Evolutionary conservation across 2,888 invertebrate genomes (phyloP).

Genomic region (Catocala sponsa): DNA sequence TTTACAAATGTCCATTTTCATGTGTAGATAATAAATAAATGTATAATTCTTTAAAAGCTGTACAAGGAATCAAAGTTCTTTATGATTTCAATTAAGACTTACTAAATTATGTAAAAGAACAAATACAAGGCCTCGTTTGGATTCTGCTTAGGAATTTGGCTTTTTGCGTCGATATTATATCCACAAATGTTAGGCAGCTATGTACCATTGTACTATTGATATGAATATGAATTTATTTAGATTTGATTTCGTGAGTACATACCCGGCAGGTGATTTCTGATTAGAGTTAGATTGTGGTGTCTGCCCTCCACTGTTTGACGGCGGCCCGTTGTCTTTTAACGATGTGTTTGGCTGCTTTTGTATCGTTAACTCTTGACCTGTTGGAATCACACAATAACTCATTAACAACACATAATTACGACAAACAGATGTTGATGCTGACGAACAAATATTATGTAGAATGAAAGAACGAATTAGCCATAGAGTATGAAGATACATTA

Average conservation of each 20-base stretch:
- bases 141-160: too few relatives aligned
- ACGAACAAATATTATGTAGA: constrained; percentile 51
- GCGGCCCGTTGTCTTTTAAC: constrained; percentile 91
- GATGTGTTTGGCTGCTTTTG: constrained; percentile 98
- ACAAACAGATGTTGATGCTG: constrained; percentile 26
- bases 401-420: constrained; percentile 14
- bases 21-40: too few relatives aligned
- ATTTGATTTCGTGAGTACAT: constrained; percentile 69
- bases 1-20: too few relatives aligned
- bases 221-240: background rate
- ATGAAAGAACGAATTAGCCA: constrained; percentile 84
- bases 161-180: too few relatives aligned
- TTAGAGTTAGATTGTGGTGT: constrained; percentile 85
- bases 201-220: too few relatives aligned
- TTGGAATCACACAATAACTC: constrained; percentile 40
- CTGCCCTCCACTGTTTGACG: constrained; percentile 82
- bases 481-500: constrained; percentile 82
- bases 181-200: too few relatives aligned
- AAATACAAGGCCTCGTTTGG: too few relatives aligned
- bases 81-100: too few relatives aligned
- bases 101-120: too few relatives aligned
- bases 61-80: too few relatives aligned
- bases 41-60: too few relatives aligned
- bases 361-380: constrained; percentile 97
- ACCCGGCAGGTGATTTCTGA: constrained; percentile 92